Evolutionary conservation across 2,797 vertebrate genomes (phyloP), one percentile per base, ranked within the genome.

Genomic region (Pipistrellus nathusii): DNA sequence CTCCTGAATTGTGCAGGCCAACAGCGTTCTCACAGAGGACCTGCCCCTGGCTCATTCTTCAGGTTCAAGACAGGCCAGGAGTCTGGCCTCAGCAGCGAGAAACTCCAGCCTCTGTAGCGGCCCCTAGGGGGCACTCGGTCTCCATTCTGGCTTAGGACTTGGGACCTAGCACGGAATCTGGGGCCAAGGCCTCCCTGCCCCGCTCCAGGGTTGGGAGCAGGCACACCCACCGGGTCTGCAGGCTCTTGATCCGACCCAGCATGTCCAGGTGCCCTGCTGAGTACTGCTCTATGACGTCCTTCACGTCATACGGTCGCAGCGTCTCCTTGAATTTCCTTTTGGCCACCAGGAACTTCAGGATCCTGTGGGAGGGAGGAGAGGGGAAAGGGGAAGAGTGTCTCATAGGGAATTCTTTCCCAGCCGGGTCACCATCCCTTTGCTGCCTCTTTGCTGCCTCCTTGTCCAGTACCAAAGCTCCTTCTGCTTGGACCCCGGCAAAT

Each of bases 321-420:
- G 99, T 99, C 98, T 99, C 99, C 98, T 99, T 99, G 97, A 99
- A 99, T 97, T 99, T 99, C 96, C 99, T 99, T 98, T 99, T 99
- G 94, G 99, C 99, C 97, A 99, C 99, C 80, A 99, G 98, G 97
- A 99, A 99, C 98, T 99, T 99, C n/a, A 99, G 98, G 96, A 99
- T 99, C 98, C 99, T 99, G 94, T 64, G 12, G 57, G 6, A 11
- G 11, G 11, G 44, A 44, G 10, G 55, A 10, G 57, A 4, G 25
- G 1, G 23, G 57, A 10, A 0, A 23, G 44, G 2, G 89, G 44
- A 11, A 94, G 20, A 66, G 35, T 41, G 6, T 85, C 85, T 94
- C 72, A 90, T 89, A 15, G 5, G n/a, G 18, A 32, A 71, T 76
- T 81, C n/a, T 64, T 90, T 68, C 35, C 81, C 27, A 85, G 82